Evolutionary conservation across 2,113 vertebrate genomes (phyloP).

Genomic region (Corydoras maculifer): DNA sequence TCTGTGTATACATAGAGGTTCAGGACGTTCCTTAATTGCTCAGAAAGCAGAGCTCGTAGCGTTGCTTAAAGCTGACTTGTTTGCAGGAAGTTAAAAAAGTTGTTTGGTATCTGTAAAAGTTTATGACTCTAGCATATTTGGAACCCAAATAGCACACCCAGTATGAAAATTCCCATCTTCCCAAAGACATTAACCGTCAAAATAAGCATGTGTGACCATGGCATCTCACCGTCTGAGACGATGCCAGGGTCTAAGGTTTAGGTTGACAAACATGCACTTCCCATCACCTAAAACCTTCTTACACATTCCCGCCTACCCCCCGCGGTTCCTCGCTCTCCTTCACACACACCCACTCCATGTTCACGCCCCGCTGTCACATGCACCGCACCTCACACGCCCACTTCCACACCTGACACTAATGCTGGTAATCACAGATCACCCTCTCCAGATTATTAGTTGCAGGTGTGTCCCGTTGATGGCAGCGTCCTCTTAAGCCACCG

Average conservation of each 20-base stretch:
- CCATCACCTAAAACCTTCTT: too few species aligned
- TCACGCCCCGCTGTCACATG: too few species aligned
- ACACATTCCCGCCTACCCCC: too few species aligned
- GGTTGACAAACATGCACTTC: conserved; percentile 1
- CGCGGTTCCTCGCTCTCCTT: too few species aligned
- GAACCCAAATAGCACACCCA: background rate
- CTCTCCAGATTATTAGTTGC: too few species aligned
- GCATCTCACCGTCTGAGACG: background rate
- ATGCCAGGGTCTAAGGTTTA: background rate
- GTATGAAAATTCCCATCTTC: background rate
- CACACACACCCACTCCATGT: too few species aligned
- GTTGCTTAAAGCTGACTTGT: conserved; percentile 11
- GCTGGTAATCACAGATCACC: too few species aligned
- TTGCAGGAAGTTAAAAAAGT: background rate
- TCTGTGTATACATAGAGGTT: conserved; percentile 2
- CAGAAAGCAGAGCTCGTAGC: conserved; percentile 1
- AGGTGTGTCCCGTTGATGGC: too few species aligned
- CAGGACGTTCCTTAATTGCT: background rate
- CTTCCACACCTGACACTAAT: too few species aligned
- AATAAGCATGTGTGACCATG: background rate
- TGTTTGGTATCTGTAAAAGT: background rate
- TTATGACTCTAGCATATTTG: background rate
- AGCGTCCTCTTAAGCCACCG: too few species aligned
- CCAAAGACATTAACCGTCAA: background rate
- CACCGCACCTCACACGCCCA: too few species aligned